Conservation (phyloP, 92 coral and sea anemone genomes). For the Palythoa caribaeorum region DNA sequence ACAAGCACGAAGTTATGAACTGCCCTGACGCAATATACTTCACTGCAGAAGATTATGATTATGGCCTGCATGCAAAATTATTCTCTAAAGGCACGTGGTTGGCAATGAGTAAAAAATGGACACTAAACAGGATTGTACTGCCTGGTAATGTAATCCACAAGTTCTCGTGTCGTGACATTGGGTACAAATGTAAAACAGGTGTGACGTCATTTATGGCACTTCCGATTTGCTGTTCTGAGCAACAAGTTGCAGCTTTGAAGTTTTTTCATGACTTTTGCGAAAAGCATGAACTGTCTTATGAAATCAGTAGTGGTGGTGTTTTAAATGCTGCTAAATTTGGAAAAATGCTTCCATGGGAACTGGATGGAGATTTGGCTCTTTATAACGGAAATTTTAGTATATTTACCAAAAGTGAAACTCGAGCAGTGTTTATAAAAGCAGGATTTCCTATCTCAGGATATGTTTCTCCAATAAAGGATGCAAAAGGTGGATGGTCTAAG, state of each 20-base stretch:
- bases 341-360: neutral
- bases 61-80: conserved; percentile 1
- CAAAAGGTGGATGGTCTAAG: conserved; percentile 5
- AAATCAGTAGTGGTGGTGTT: conserved; percentile 48
- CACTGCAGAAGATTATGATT: no score
- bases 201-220: no score
- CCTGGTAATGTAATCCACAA: no score
- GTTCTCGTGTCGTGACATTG: no score
- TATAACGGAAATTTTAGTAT: conserved; percentile 21
- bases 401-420: neutral
- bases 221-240: no score
- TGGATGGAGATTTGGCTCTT: conserved; percentile 52
- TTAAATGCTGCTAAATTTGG: conserved; percentile 47
- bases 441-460: conserved; percentile 33
- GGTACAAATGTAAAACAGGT: no score
- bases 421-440: neutral
- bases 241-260: no score
- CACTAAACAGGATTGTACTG: conserved; percentile 26
- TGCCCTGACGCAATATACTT: no score
- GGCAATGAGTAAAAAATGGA: conserved; percentile 39
- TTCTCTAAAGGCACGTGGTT: conserved; percentile 42
- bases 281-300: conserved; percentile 37
- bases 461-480: conserved; percentile 1
- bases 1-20: neutral
- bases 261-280: conserved; percentile 43